Base-by-base conservation (phyloP, 2,888 invertebrate genomes). In the Smittia sp. region DNA sequence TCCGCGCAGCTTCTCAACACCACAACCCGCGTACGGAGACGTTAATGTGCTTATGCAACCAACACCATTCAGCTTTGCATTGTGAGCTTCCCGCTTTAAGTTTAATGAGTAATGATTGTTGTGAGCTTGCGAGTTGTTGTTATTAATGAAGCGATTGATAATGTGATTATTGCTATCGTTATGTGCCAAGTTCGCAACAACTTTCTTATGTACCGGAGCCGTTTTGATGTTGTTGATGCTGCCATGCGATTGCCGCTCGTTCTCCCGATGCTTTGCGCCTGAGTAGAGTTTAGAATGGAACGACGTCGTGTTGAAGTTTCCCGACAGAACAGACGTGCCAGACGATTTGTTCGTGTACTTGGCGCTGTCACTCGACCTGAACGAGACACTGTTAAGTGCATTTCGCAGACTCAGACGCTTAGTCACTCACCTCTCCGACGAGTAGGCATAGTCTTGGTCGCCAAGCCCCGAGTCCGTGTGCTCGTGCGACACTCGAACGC, bases 391-490 rank as follows among this genome's bases (percentile, higher is more conserved):
- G 72, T 52, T 1, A 41, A 27, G 13, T 65, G 27, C 1, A 75
- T 68, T 9, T 65, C 20, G 27, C 67, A 15, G 27, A 54, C 65
- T 4, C 22, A 46, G 15, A 15, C 39, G 62, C 46, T 52, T 54
- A 27, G 15, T 54, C n/a, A 74, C 76, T 78, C 80, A 89, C 89
- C 89, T 86, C 81, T 89, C 89, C 32, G 88, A 89, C 75, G 87
- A 87, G 81, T 89, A 88, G 41, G 88, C 87, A 79, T 89, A 90
- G 78, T 91, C 90, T 80, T 90, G 90, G 81, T 90, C 90, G 63
- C 90, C 90, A 3, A 91, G 82, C 0, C 91, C 91, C 0, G 91
- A 91, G 80, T 91, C 91, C 0, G 90, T 90, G 78, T 91, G 90
- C 78, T 91, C 90, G 77, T 90, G 90, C 25, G 88, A 90, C 39